Evolutionary conservation across 2,113 vertebrate species (phyloP).

Genomic region (Turdus rufiventris): DNA sequence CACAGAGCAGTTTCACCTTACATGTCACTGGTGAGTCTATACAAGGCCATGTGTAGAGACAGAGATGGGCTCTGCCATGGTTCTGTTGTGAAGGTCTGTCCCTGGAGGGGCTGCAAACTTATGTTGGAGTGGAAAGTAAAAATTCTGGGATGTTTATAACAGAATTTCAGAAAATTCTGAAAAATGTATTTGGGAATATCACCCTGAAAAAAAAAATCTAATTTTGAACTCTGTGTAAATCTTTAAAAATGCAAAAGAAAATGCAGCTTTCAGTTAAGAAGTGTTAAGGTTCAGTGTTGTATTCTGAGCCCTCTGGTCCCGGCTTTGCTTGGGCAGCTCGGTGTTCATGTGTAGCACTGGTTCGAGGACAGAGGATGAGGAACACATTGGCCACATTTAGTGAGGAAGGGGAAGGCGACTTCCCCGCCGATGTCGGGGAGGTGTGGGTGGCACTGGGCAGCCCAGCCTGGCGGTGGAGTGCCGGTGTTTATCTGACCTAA

Average conservation of each 20-base stretch:
- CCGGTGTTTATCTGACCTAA: accelerated
- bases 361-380: background rate
- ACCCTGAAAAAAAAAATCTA: background rate
- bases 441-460: background rate
- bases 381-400: accelerated
- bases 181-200: background rate
- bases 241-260: background rate
- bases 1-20: background rate
- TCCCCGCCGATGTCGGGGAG: accelerated
- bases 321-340: background rate
- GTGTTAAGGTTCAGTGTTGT: background rate
- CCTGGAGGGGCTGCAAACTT: background rate
- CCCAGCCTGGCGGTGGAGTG: background rate
- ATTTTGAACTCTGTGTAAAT: background rate
- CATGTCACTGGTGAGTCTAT: background rate
- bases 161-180: background rate
- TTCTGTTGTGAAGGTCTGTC: background rate
- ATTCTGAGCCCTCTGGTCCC: background rate
- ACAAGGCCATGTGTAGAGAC: background rate
- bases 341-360: background rate
- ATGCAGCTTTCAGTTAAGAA: background rate
- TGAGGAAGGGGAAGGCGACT: background rate
- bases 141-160: background rate
- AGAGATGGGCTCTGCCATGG: background rate
- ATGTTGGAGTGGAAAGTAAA: background rate